Evolutionary conservation across 1,140 invertebrate genomes (phyloP).

Genomic region (Thereuonema tuberculata): DNA sequence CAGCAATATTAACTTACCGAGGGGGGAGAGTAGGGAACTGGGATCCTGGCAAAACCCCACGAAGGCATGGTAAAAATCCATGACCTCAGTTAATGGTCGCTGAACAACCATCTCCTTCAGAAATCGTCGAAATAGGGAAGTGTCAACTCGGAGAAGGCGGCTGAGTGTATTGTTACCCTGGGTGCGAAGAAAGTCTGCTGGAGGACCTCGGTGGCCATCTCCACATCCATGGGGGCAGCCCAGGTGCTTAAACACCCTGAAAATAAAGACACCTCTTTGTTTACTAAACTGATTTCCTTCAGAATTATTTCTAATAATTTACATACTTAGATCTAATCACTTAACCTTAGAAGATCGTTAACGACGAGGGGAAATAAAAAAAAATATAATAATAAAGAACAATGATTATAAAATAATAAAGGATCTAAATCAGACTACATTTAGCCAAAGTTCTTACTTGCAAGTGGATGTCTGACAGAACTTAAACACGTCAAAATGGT

Average conservation of each 20-base stretch:
- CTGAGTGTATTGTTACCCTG: slow-evolving; percentile 72
- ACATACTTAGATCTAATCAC: too few relatives aligned
- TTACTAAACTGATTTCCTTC: too few relatives aligned
- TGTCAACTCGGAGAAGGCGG: slow-evolving; percentile 42
- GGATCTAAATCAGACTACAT: too few relatives aligned
- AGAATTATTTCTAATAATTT: too few relatives aligned
- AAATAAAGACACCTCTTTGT: slow-evolving; percentile 20
- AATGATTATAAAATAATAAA: too few relatives aligned
- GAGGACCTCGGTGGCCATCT: slow-evolving; percentile 67
- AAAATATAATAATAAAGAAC: too few relatives aligned
- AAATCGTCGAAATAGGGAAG: slow-evolving; percentile 45
- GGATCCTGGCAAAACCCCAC: slow-evolving; percentile 90
- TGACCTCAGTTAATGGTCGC: slow-evolving; percentile 59
- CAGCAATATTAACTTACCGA: slow-evolving; percentile 55
- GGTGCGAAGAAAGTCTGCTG: slow-evolving; percentile 73
- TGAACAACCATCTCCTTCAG: slow-evolving; percentile 60
- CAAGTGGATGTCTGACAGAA: too few relatives aligned
- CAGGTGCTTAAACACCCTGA: slow-evolving; percentile 67
- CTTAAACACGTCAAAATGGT: too few relatives aligned
- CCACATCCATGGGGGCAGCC: slow-evolving; percentile 85
- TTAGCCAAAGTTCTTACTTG: too few relatives aligned
- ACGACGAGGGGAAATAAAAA: too few relatives aligned
- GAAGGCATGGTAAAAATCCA: slow-evolving; percentile 91
- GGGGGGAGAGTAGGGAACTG: slow-evolving; percentile 59
- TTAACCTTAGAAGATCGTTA: too few relatives aligned